Evolutionary conservation across 64 coral and sea anemone genomes (phyloP).

Genomic region (Platygyra sinensis): DNA sequence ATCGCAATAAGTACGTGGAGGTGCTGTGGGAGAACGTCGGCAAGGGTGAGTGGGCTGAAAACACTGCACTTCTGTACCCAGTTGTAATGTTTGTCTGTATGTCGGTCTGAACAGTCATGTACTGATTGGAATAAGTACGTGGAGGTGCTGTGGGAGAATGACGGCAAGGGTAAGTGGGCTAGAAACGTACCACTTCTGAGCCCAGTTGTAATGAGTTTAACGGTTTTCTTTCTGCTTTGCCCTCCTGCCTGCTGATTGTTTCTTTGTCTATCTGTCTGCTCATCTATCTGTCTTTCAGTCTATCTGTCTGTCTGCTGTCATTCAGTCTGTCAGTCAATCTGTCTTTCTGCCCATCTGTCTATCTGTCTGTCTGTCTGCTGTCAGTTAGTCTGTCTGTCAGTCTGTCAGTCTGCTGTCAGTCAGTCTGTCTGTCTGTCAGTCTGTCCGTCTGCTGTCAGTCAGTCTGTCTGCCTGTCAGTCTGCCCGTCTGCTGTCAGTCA

Average conservation of each 20-base stretch:
- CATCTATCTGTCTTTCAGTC: background rate
- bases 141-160: constrained; percentile 63
- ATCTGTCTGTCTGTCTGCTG: no score
- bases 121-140: constrained; percentile 55
- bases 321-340: background rate
- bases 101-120: constrained; percentile 27
- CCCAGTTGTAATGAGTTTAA: background rate
- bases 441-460: no score
- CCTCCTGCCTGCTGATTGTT: no score
- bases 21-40: constrained; percentile 59
- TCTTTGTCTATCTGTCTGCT: no score
- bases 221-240: no score
- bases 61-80: background rate
- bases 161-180: background rate
- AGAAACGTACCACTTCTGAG: background rate
- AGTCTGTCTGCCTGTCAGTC: background rate
- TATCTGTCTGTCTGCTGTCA: no score
- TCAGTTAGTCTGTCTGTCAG: background rate
- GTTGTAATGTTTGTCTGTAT: background rate
- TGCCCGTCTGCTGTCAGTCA: background rate
- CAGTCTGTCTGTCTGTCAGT: background rate
- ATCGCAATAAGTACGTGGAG: constrained; percentile 59
- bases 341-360: no score
- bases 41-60: background rate
- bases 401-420: background rate